Evolutionary conservation across 1,140 invertebrate species (phyloP).

Genomic region (Sinonovacula constricta): DNA sequence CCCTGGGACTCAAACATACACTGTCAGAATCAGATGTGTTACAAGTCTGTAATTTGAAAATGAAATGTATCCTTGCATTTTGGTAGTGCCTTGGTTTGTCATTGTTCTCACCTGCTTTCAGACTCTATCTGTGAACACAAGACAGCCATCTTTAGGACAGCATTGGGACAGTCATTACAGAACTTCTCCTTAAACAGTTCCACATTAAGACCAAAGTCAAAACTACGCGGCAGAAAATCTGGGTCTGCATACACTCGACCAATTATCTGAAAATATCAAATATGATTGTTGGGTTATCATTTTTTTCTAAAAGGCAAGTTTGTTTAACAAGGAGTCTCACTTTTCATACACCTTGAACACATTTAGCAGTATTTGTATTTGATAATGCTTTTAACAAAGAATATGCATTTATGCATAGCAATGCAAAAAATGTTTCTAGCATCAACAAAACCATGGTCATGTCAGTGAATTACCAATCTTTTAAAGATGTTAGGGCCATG

Average conservation of each 20-base stretch:
- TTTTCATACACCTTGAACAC: no score
- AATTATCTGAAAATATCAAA: conserved; percentile 89
- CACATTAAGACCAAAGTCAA: conserved; percentile 95
- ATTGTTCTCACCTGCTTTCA: conserved; percentile 82
- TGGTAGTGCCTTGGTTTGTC: no score
- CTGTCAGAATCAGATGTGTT: not conserved
- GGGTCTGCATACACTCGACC: conserved; percentile 95
- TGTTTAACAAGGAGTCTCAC: not conserved
- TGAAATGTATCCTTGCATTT: no score
- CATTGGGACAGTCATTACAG: conserved; percentile 90
- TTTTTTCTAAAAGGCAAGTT: not conserved
- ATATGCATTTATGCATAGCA: no score
- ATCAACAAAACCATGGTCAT: no score
- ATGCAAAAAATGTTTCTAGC: no score
- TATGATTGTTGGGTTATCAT: no score
- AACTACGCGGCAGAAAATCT: conserved; percentile 91
- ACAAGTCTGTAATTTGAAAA: no score
- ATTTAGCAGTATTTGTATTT: no score
- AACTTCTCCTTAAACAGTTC: conserved; percentile 92
- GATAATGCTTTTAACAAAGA: no score
- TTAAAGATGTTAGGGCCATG: no score
- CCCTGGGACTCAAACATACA: not conserved
- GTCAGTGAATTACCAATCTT: no score
- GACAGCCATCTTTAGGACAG: conserved; percentile 92
- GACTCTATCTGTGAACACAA: conserved; percentile 93